phyloP scores from a whole-genome alignment of 2,888 invertebrate genomes.

The Ormia ochracea region DNA sequence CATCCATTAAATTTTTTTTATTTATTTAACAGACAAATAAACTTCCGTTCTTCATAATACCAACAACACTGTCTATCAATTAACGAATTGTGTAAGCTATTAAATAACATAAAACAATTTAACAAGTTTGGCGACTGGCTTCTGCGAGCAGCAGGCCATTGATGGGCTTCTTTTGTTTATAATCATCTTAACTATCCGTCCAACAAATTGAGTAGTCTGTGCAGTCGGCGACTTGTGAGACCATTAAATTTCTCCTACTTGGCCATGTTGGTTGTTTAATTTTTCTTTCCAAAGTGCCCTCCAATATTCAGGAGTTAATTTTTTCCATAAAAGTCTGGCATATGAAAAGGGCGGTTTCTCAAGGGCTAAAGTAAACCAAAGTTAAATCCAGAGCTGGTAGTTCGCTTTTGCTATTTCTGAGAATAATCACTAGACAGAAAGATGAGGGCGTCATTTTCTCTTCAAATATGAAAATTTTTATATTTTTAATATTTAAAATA shows the following conservation, averaged over 20 bases:
- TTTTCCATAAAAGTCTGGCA: too few species aligned
- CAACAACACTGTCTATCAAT: not conserved
- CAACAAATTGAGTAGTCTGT: constrained; percentile 14
- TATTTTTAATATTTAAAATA: too few species aligned
- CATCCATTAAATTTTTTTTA: too few species aligned
- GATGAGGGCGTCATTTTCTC: too few species aligned
- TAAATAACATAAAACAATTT: constrained; percentile 2
- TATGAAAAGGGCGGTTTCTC: too few species aligned
- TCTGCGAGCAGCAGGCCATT: constrained; percentile 17
- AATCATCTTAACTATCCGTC: constrained; percentile 39
- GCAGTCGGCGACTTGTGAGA: not conserved
- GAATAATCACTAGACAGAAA: too few species aligned
- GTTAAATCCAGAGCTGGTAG: too few species aligned
- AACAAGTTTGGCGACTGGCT: constrained; percentile 32
- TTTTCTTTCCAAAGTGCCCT: not conserved
- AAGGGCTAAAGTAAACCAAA: too few species aligned
- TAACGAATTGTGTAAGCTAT: not conserved
- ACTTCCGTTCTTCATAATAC: not conserved
- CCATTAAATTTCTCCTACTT: not conserved
- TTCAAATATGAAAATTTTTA: too few species aligned
- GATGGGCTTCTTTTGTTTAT: constrained; percentile 20
- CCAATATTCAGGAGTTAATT: not conserved
- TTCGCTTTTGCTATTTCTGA: too few species aligned
- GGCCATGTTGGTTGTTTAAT: too few species aligned
- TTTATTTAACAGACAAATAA: too few species aligned